These are phyloP conservation scores for Carollia perspicillata DNA, from an alignment of 2,113 vertebrate genomes.

Conservation along the genomic window DNA sequence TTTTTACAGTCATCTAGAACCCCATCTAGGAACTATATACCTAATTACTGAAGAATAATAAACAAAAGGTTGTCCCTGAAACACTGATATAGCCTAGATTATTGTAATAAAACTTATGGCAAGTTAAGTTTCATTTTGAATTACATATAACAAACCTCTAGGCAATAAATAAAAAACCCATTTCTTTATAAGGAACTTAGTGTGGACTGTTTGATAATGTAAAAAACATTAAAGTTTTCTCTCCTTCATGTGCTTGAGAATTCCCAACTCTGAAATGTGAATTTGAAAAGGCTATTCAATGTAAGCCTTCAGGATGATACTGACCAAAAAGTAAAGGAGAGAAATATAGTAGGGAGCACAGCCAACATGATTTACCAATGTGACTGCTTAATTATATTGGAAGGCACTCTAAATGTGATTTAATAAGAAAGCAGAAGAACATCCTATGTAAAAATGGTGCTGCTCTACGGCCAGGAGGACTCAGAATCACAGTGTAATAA, in stretches of 20 bases:
- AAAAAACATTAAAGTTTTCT: background rate
- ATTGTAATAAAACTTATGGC: background rate
- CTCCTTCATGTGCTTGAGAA: background rate
- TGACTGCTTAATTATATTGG: background rate
- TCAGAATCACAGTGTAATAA: background rate
- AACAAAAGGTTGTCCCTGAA: conserved; percentile 67
- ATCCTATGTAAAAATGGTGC: background rate
- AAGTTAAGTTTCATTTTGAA: conserved; percentile 9
- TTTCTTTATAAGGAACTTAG: conserved; percentile 47
- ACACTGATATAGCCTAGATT: conserved; percentile 49
- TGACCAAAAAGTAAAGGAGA: background rate
- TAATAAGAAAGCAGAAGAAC: background rate
- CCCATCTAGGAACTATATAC: conserved; percentile 70
- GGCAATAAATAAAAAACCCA: background rate
- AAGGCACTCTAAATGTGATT: conserved; percentile 35
- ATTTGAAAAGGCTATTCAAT: background rate
- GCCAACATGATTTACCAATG: background rate
- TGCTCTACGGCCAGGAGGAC: background rate
- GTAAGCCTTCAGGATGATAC: background rate
- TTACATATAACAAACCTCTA: background rate
- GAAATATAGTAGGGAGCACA: background rate
- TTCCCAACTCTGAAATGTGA: conserved; percentile 5
- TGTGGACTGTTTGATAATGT: background rate
- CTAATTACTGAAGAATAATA: conserved; percentile 81
- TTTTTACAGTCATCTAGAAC: conserved; percentile 59